phyloP scores from a whole-genome alignment of 2,113 vertebrate species.

The Psammodynastes pulverulentus region DNA sequence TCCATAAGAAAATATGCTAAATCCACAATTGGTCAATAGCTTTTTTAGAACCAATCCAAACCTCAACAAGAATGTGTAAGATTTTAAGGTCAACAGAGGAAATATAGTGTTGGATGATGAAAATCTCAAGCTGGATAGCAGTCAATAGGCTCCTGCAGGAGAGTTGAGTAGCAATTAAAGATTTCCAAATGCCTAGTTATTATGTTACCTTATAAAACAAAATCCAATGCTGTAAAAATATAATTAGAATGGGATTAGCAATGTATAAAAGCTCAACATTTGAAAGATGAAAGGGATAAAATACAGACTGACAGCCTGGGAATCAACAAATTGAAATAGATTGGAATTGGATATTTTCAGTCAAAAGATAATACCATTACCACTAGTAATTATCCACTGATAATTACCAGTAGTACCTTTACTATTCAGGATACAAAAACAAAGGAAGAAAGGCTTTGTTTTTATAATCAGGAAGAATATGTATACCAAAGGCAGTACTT shows the following conservation, averaged over 20 bases:
- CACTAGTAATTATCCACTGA: neutral
- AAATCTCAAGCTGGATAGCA: neutral
- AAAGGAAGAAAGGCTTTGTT: too few species aligned
- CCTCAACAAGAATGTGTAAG: neutral
- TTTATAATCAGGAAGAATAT: too few species aligned
- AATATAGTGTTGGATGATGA: neutral
- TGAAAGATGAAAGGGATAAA: neutral
- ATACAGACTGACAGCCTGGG: neutral
- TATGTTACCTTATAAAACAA: neutral
- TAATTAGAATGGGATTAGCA: neutral
- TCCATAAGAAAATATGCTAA: neutral
- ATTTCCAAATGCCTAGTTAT: neutral
- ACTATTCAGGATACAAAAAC: too few species aligned
- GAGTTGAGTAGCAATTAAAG: neutral
- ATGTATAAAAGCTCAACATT: neutral
- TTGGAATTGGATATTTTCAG: neutral
- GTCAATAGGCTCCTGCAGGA: too few species aligned
- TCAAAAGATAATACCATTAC: neutral
- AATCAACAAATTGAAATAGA: neutral
- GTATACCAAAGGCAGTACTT: too few species aligned
- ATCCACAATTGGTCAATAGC: neutral
- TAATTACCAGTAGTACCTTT: too few species aligned
- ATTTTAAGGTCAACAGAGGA: neutral
- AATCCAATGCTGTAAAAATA: neutral
- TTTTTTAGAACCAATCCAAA: neutral